Conservation (phyloP, 2,797 vertebrate species). For the Myiothlypis chrysogaster region DNA sequence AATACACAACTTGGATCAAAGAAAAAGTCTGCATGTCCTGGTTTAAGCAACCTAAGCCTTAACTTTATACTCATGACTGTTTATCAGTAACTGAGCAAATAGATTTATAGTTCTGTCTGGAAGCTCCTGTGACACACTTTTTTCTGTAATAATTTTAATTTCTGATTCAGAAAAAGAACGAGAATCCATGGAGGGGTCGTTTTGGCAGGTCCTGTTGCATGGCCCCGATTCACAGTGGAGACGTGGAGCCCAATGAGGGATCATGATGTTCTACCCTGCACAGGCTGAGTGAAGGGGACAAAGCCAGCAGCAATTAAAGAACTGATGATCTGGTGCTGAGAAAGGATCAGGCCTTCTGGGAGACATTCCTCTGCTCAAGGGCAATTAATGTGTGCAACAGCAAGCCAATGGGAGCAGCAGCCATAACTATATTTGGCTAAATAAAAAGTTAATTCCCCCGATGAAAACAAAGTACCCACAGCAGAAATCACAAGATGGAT, state of each 20-base stretch:
- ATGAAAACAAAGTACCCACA: not conserved
- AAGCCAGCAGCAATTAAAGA: not conserved
- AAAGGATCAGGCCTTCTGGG: slow-evolving; percentile 4
- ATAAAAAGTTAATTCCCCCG: slow-evolving; percentile 12
- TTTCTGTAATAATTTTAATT: not conserved
- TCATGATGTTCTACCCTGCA: fast-evolving
- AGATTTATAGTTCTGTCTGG: not conserved
- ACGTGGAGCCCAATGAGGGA: fast-evolving
- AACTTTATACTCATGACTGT: fast-evolving
- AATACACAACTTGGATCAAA: not conserved
- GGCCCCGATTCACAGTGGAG: not conserved
- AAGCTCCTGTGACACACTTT: not conserved
- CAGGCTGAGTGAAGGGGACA: fast-evolving
- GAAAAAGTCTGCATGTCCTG: not conserved
- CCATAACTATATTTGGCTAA: slow-evolving; percentile 13
- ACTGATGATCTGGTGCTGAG: not conserved
- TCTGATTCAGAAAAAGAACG: not conserved
- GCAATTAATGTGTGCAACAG: slow-evolving; percentile 6
- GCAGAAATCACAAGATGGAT: not conserved
- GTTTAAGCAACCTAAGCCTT: not conserved
- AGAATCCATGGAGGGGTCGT: not conserved
- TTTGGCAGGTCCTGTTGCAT: not conserved
- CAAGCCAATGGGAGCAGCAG: not conserved
- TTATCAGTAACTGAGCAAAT: fast-evolving
- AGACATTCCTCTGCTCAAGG: slow-evolving; percentile 8